Base-by-base conservation (phyloP, 2,113 vertebrate genomes). In the Platysternon megacephalum region DNA sequence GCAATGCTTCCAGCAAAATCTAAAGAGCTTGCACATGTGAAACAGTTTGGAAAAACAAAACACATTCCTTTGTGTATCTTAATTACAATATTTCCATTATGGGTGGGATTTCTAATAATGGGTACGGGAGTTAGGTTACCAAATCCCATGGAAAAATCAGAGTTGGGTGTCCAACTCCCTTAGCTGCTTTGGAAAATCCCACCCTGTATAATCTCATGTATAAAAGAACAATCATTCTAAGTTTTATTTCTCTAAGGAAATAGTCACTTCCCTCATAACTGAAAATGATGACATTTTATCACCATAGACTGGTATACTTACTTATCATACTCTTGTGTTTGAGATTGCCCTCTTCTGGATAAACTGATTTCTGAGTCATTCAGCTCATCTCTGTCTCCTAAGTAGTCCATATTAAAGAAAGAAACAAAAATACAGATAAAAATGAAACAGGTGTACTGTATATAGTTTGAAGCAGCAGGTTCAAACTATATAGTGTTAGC, bases 341-440 rank as follows among this genome's bases (percentile, higher is more conserved):
- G 90, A 96, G 94, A 92, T 89, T 97, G 94, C 94, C 97, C 97
- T 95, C 97, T 97, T 93, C 96, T 88, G 95, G 95, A 48, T 35
- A 95, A 89, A n/a, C 24, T 2, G 8, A 74, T 82, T 44, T 12
- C 1, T 42, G 85, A 74, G 28, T 10, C 0, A 3, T 48, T 84
- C 72, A 6, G 11, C 56, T 96, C 26, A 0, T 1, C 68, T 80
- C 42, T 84, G 8, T 35, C 93, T 93, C 78, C 98, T 95, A 19
- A 49, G 12, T 79, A 92, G 52, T 44, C 16, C 29, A 48, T 56
- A 10, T 11, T 94, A 96, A 76, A 96, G 78, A 91, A 93, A 82
- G 92, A 81, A 39, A 86, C 1, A 85, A 79, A 49, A 53, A 86
- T 44, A 46, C 91, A 55, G 90, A 61, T 68, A 44, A 93, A 10